A percentile compares a stretch with the other conserved stretches of the same genome.
Conservation (phyloP, 2,888 invertebrate genomes). For the Kryphioiulus occultus region DNA sequence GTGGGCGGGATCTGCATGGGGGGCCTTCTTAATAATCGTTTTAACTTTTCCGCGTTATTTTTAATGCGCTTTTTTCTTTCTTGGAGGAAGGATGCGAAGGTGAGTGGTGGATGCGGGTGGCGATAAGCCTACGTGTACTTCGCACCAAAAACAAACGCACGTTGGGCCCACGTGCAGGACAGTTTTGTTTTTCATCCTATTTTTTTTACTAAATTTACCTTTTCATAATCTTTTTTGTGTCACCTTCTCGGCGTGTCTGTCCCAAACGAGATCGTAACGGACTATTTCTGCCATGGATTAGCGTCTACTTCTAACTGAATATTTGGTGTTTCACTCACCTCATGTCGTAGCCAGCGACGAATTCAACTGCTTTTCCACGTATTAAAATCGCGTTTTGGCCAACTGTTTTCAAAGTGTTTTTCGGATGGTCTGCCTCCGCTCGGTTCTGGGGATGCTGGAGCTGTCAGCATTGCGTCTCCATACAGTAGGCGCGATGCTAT, state of each 20-base stretch:
- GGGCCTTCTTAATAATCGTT: constrained; percentile 1
- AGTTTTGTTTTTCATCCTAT: neutral
- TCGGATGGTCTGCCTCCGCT: neutral
- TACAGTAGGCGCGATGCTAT: constrained; percentile 18
- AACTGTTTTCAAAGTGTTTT: neutral
- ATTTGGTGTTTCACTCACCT: neutral
- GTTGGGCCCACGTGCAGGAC: neutral
- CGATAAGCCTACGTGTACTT: neutral
- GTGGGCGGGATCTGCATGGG: constrained; percentile 19
- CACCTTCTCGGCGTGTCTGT: neutral
- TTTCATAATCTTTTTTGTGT: neutral
- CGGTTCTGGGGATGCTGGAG: neutral
- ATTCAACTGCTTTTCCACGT: neutral
- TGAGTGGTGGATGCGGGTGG: neutral
- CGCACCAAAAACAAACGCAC: neutral
- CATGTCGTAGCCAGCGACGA: neutral
- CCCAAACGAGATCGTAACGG: neutral
- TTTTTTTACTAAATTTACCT: neutral
- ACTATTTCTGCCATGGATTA: neutral
- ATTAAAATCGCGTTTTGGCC: neutral
- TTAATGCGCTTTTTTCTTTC: neutral
- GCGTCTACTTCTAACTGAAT: neutral
- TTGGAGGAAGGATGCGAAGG: neutral
- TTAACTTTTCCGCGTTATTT: constrained; percentile 7
- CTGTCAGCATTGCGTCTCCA: constrained; percentile 12